Percentiles rank a stretch among this genome's conserved stretches.
Conservation (phyloP, 1,140 invertebrate species). For the Homalodisca vitripennis region DNA sequence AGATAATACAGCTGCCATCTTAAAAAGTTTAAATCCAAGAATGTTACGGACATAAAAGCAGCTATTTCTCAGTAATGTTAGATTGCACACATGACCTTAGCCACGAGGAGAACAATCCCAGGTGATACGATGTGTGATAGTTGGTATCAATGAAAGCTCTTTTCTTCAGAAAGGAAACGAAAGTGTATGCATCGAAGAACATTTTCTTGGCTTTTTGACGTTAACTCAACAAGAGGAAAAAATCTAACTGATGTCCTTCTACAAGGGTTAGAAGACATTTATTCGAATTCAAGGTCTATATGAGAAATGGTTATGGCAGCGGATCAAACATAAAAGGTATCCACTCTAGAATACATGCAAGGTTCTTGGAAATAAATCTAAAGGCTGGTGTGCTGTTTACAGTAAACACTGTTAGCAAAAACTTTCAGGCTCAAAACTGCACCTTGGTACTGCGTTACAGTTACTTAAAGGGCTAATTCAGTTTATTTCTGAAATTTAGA, state of each 20-base stretch:
- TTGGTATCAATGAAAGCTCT: constrained; percentile 13
- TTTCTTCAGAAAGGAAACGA: background rate
- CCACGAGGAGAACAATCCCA: background rate
- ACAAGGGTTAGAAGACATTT: background rate
- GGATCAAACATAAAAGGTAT: constrained; percentile 44
- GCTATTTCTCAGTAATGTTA: too few species aligned
- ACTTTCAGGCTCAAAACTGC: background rate
- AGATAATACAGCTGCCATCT: too few species aligned
- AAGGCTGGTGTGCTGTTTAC: constrained; percentile 9
- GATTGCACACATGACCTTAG: background rate
- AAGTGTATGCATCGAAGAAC: background rate
- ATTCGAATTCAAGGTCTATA: constrained; percentile 33
- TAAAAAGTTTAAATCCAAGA: too few species aligned
- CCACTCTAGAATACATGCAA: constrained; percentile 36
- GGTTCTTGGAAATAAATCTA: constrained; percentile 37
- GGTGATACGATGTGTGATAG: background rate
- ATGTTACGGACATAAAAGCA: too few species aligned
- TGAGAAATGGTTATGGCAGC: constrained; percentile 46
- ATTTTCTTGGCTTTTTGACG: background rate
- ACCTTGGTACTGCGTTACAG: background rate
- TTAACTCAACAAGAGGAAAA: too few species aligned
- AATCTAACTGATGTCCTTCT: background rate
- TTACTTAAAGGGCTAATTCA: constrained; percentile 30
- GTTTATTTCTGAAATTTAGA: constrained; percentile 29
- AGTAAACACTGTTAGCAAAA: background rate